These are phyloP conservation scores for Loris lydekkerianus DNA, from an alignment of 2,797 vertebrate genomes.

Conservation along the genomic window DNA sequence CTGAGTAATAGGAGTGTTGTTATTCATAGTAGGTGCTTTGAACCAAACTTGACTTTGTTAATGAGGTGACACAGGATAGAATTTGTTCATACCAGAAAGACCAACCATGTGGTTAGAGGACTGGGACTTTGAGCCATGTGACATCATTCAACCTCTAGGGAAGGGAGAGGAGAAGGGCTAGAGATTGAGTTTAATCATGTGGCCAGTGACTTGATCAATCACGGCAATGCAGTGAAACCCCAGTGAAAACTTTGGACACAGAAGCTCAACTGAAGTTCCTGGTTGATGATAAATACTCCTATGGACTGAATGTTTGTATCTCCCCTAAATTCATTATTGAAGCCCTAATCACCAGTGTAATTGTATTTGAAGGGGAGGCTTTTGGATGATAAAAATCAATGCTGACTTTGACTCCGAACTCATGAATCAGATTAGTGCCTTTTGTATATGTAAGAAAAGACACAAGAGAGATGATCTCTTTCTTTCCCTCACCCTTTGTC, in stretches of 20 bases:
- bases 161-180: neutral
- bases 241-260: neutral
- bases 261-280: neutral
- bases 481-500: neutral
- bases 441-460: neutral
- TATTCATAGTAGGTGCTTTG: too few relatives aligned
- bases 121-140: neutral
- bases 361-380: neutral
- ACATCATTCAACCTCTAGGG: neutral
- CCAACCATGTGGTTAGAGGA: too few relatives aligned
- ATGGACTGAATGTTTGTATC: neutral
- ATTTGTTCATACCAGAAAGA: too few relatives aligned
- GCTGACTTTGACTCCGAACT: neutral
- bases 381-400: neutral
- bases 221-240: neutral
- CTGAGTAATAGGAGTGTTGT: too few relatives aligned
- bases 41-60: too few relatives aligned
- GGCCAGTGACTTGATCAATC: neutral
- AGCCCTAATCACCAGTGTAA: neutral
- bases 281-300: neutral
- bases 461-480: neutral
- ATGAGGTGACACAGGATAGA: too few relatives aligned
- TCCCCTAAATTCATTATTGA: neutral
- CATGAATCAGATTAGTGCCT: neutral
- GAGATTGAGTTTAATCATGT: neutral